Percentiles rank a stretch among this genome's conserved stretches.
Evolutionary conservation across 2,797 vertebrate genomes (phyloP).

Genomic region (Sebastes variabilis): DNA sequence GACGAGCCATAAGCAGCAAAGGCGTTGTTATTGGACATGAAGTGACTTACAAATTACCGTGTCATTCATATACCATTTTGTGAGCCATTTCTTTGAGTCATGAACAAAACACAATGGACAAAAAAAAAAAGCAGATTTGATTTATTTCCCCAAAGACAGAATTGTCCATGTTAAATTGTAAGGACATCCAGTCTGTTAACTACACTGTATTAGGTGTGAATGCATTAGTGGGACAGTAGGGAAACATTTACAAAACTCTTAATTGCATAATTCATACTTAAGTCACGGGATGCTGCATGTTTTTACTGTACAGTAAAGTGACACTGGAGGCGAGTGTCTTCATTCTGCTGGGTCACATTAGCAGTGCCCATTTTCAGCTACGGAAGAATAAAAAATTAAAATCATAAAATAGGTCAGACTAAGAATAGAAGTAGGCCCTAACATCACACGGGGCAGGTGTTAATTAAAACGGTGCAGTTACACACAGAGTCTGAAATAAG

Average conservation of each 20-base stretch:
- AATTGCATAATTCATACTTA: conserved; percentile 22
- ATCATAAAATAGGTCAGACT: conserved; percentile 50
- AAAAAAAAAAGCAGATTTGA: background rate
- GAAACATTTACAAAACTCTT: background rate
- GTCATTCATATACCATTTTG: background rate
- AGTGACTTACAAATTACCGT: background rate
- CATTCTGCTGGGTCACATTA: conserved; percentile 12
- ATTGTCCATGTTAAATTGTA: background rate
- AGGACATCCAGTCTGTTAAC: background rate
- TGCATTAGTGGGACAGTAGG: background rate
- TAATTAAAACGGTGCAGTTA: conserved; percentile 46
- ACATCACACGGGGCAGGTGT: conserved; percentile 31
- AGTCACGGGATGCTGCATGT: background rate
- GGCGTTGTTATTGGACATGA: background rate
- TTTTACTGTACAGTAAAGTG: conserved; percentile 20
- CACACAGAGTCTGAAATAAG: background rate
- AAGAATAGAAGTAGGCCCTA: conserved; percentile 45
- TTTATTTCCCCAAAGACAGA: background rate
- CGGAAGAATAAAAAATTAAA: conserved; percentile 1
- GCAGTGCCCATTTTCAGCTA: conserved; percentile 1
- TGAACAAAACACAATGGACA: background rate
- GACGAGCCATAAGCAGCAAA: too few relatives aligned
- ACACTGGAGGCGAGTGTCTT: conserved; percentile 12
- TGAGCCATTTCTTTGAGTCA: background rate
- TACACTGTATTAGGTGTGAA: background rate